Conservation (phyloP, 2,113 vertebrate species). For the Corapipo altera region DNA sequence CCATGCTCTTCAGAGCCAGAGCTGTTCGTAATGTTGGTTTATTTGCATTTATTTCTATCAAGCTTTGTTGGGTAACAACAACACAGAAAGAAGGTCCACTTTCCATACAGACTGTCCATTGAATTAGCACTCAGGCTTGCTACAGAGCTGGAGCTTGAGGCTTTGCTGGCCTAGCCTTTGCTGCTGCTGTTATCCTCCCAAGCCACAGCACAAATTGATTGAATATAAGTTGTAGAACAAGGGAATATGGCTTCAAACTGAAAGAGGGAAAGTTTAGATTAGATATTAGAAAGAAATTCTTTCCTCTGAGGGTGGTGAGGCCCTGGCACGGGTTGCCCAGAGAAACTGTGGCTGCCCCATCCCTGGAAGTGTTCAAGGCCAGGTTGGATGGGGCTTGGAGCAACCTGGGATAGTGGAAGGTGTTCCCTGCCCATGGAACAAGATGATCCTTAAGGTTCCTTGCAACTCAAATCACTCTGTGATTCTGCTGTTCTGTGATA, state of each 20-base stretch:
- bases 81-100: neutral
- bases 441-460: neutral
- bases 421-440: neutral
- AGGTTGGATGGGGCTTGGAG: neutral
- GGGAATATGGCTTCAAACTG: neutral
- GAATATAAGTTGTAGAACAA: too few relatives aligned
- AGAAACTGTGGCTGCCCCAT: neutral
- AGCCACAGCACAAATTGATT: neutral
- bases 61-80: rapidly evolving
- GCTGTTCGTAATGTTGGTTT: neutral
- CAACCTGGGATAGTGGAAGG: neutral
- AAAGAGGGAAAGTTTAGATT: neutral
- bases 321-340: neutral
- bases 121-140: neutral
- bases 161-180: neutral
- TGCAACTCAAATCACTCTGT: neutral
- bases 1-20: neutral
- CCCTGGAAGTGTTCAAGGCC: neutral
- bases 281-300: neutral
- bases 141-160: neutral
- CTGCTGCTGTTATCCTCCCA: neutral
- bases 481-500: neutral
- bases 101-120: neutral
- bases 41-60: neutral
- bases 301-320: neutral